These are phyloP conservation scores for Sapajus apella DNA, from an alignment of 2,113 vertebrate species.

Conservation along the genomic window DNA sequence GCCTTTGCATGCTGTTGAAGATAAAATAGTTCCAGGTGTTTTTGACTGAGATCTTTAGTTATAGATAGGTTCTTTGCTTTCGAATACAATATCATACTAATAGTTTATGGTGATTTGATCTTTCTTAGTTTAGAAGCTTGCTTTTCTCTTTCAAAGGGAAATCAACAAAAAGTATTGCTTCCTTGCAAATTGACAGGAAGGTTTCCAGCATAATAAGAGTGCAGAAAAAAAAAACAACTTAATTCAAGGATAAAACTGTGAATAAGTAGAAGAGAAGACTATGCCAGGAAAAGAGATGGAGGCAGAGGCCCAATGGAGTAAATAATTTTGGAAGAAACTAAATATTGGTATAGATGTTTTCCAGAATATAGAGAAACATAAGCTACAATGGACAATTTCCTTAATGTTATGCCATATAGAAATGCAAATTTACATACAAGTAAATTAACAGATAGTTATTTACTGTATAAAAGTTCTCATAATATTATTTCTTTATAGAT, in stretches of 20 bases:
- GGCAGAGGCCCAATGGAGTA: not conserved
- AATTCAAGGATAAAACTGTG: not conserved
- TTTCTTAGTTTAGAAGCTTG: conserved; percentile 10
- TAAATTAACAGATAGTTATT: not conserved
- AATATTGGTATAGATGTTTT: not conserved
- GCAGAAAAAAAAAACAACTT: not conserved
- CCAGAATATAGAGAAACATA: not conserved
- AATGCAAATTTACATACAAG: not conserved
- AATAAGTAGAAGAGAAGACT: not conserved
- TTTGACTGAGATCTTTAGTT: not conserved
- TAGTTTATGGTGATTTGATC: not conserved
- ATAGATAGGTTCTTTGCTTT: not conserved
- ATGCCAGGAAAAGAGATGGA: not conserved
- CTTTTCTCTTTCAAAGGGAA: conserved; percentile 42
- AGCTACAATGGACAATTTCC: not conserved
- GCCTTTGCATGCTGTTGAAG: not conserved
- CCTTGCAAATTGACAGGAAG: not conserved
- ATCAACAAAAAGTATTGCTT: conserved; percentile 18
- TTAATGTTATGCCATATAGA: not conserved
- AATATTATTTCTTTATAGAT: not conserved
- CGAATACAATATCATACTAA: not conserved
- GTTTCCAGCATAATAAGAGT: not conserved
- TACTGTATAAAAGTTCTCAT: not conserved
- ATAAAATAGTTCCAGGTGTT: not conserved
- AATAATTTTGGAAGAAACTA: not conserved